phyloP scores from a whole-genome alignment of 2,797 vertebrate genomes.

The Myotis vivesi region DNA sequence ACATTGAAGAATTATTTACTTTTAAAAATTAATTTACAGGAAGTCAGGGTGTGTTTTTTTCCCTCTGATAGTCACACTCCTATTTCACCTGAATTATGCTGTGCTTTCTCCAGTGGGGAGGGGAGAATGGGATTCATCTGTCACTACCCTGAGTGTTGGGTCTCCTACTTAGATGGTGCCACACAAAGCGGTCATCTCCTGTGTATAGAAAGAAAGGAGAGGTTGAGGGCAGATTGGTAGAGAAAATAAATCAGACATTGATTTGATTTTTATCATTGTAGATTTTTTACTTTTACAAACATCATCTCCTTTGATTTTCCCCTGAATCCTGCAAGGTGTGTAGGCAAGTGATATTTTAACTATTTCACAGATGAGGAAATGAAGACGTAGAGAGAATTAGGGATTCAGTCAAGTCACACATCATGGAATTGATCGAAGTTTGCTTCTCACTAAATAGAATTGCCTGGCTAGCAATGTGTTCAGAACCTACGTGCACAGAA shows the following conservation, averaged over 20 bases:
- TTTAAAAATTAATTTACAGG: not conserved
- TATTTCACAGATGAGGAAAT: constrained; percentile 44
- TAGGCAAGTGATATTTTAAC: not conserved
- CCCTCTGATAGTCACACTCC: not conserved
- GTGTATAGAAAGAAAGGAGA: not conserved
- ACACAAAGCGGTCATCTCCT: not conserved
- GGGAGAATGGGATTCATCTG: not conserved
- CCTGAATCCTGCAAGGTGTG: not conserved
- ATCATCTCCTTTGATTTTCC: not conserved
- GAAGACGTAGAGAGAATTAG: not conserved
- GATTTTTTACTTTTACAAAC: not conserved
- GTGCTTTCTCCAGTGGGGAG: not conserved
- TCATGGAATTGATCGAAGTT: fast-evolving
- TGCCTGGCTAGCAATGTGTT: not conserved
- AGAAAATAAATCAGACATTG: not conserved
- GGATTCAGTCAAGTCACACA: not conserved
- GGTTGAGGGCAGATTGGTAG: not conserved
- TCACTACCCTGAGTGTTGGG: not conserved
- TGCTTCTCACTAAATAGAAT: not conserved
- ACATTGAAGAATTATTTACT: not conserved
- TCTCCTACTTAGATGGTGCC: not conserved
- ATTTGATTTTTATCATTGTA: not conserved
- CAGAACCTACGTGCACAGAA: not conserved
- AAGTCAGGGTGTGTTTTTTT: not conserved
- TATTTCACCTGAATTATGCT: not conserved